These are phyloP conservation scores for Jacana jacana DNA, from an alignment of 2,113 vertebrate genomes.

Conservation along the genomic window DNA sequence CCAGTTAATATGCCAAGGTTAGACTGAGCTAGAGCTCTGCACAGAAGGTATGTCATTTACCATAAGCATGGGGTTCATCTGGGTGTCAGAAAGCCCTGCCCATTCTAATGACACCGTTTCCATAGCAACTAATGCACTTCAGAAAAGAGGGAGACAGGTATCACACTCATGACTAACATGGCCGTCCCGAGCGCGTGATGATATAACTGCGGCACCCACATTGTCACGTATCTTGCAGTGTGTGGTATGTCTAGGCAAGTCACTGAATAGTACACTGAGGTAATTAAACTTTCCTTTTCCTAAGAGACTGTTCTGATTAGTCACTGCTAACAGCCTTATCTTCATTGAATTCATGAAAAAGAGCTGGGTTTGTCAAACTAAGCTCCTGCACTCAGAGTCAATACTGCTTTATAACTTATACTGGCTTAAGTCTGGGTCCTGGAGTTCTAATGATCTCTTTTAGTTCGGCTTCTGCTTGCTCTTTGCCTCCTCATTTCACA, in stretches of 20 bases:
- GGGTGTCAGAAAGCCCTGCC: constrained; percentile 23
- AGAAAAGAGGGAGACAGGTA: constrained; percentile 26
- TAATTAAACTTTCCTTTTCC: constrained; percentile 39
- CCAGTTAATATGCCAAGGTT: neutral
- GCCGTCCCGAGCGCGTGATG: constrained; percentile 18
- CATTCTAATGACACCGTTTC: constrained; percentile 43
- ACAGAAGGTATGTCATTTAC: neutral
- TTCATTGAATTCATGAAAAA: constrained; percentile 13
- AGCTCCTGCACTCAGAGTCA: neutral
- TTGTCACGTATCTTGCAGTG: constrained; percentile 50
- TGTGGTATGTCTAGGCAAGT: constrained; percentile 48
- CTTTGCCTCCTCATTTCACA: neutral
- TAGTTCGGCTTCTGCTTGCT: neutral
- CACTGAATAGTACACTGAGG: neutral
- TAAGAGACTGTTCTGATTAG: constrained; percentile 34
- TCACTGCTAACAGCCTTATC: constrained; percentile 36
- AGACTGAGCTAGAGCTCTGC: neutral
- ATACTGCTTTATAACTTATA: neutral
- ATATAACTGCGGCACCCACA: constrained; percentile 39
- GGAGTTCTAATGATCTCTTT: neutral
- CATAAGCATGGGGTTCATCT: neutral
- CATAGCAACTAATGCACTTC: constrained; percentile 58
- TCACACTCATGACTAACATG: constrained; percentile 51
- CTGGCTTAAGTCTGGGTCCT: neutral
- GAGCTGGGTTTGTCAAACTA: neutral